phyloP scores from a whole-genome alignment of 1,140 invertebrate species.

The Apis cerana region DNA sequence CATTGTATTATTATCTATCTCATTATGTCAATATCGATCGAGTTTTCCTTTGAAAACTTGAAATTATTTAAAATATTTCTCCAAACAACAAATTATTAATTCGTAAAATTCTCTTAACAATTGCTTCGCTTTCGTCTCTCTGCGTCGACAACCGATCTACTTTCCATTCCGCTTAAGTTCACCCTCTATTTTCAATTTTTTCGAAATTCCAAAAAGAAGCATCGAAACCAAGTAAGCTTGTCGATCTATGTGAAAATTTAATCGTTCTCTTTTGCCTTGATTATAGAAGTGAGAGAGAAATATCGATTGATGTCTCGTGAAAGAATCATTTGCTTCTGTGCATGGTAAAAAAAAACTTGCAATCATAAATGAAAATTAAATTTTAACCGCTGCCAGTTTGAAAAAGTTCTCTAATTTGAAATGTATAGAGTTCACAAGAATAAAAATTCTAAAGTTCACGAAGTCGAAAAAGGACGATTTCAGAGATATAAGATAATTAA shows the following conservation, averaged over 20 bases:
- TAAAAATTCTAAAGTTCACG: no score
- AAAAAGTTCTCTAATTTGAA: no score
- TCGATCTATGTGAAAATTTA: neutral
- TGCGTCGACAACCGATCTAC: neutral
- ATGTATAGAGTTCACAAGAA: no score
- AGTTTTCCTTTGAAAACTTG: neutral
- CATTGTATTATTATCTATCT: neutral
- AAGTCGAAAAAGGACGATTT: no score
- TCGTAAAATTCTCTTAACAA: neutral
- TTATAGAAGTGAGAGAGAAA: neutral
- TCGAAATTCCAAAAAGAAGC: neutral
- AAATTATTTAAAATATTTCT: no score
- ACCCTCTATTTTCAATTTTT: neutral
- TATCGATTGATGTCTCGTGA: no score
- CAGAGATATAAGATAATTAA: no score
- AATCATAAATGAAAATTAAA: no score
- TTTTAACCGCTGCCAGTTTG: no score
- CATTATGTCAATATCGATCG: no score
- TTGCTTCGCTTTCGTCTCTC: neutral
- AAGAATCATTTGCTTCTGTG: no score
- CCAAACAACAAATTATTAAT: neutral
- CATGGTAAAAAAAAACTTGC: no score
- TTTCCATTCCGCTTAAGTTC: neutral
- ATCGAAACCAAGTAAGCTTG: neutral
- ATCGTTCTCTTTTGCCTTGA: neutral